Percentiles rank a stretch among this genome's conserved stretches.
phyloP scores from a whole-genome alignment of 1,140 invertebrate genomes.

The Drusus annulatus region DNA sequence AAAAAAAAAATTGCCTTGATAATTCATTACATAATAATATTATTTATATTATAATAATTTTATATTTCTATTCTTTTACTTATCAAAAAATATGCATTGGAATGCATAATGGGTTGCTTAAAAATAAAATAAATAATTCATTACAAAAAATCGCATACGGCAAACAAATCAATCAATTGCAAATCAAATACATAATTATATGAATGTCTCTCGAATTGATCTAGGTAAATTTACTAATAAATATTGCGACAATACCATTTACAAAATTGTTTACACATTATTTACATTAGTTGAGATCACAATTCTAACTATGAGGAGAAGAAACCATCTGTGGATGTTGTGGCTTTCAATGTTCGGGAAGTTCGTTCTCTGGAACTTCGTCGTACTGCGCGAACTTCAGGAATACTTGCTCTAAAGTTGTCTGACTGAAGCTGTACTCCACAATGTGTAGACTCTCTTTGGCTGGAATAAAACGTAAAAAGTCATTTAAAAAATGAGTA shows the following conservation, averaged over 20 bases:
- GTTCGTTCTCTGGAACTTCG: conserved; percentile 53
- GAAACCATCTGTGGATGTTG: background rate
- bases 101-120: too few relatives aligned
- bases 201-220: conserved; percentile 4
- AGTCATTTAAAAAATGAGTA: too few relatives aligned
- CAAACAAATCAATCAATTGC: too few relatives aligned
- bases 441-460: conserved; percentile 82
- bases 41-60: too few relatives aligned
- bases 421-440: conserved; percentile 90
- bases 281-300: conserved; percentile 19
- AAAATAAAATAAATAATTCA: too few relatives aligned
- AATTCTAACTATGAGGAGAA: background rate
- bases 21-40: too few relatives aligned
- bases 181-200: background rate
- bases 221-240: conserved; percentile 20
- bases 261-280: conserved; percentile 11
- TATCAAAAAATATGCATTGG: too few relatives aligned
- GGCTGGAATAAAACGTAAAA: conserved; percentile 69
- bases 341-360: conserved; percentile 40
- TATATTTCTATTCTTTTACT: too few relatives aligned
- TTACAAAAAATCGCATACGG: too few relatives aligned
- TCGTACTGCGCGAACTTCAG: conserved; percentile 88
- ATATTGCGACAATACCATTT: conserved; percentile 15
- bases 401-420: conserved; percentile 89
- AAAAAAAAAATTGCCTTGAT: too few relatives aligned